A percentile compares a stretch with the other conserved stretches of the same genome.
Conservation (phyloP, 1,140 invertebrate genomes). For the Apis laboriosa region DNA sequence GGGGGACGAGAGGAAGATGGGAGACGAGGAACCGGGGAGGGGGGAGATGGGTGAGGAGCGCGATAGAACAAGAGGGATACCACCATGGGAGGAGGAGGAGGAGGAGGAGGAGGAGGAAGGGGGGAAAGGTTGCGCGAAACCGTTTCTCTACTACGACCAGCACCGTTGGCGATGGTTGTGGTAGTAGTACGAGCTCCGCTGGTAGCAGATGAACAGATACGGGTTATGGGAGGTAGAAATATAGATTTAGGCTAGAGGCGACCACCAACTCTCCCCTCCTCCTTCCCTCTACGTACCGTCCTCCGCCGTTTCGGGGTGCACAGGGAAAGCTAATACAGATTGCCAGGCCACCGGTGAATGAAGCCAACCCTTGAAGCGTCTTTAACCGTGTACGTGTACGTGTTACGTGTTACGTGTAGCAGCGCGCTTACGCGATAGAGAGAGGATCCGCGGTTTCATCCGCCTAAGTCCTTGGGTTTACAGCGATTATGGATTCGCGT, state of each 20-base stretch:
- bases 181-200: conserved; percentile 30
- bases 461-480: conserved; percentile 77
- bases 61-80: background rate
- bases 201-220: conserved; percentile 79
- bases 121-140: conserved; percentile 62
- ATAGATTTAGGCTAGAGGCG: conserved; percentile 77
- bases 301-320: conserved; percentile 44
- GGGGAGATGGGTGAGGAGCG: background rate
- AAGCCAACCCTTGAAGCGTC: background rate
- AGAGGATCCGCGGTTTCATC: conserved; percentile 69
- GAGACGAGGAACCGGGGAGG: conserved; percentile 5
- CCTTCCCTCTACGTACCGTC: conserved; percentile 46
- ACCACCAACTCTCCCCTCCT: conserved; percentile 55
- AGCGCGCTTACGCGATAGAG: conserved; percentile 62
- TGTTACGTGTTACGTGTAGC: conserved; percentile 1
- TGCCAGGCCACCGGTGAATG: conserved; percentile 11
- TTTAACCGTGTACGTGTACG: conserved; percentile 3
- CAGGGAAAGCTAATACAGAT: conserved; percentile 48
- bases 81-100: conserved; percentile 22
- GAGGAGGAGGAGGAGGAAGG: background rate
- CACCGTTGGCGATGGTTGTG: conserved; percentile 30
- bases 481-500: conserved; percentile 74
- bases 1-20: conserved; percentile 34
- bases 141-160: conserved; percentile 40
- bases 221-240: conserved; percentile 74